These are phyloP conservation scores for Acropora yongei DNA, from an alignment of 64 coral and sea anemone species.

Conservation along the genomic window DNA sequence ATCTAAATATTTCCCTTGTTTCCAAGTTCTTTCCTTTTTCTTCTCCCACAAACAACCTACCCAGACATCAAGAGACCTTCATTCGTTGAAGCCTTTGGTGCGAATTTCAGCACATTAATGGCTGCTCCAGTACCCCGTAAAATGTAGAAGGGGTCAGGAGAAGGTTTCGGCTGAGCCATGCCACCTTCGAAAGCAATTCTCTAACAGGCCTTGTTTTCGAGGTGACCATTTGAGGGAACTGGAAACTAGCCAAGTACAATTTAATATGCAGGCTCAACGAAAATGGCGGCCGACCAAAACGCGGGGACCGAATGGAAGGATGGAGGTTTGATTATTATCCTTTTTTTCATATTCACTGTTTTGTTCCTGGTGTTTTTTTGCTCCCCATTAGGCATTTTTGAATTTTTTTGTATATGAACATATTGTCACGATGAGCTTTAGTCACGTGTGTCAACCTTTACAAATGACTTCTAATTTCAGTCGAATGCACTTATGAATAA, in stretches of 20 bases:
- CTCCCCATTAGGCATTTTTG: too few species aligned
- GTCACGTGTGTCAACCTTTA: too few species aligned
- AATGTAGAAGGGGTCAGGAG: constrained; percentile 76
- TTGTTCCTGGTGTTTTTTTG: too few species aligned
- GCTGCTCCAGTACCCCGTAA: constrained; percentile 53
- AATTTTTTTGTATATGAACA: too few species aligned
- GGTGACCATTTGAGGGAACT: background rate
- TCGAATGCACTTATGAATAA: background rate
- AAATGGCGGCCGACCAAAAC: too few species aligned
- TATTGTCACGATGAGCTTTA: too few species aligned
- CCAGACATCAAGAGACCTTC: constrained; percentile 58
- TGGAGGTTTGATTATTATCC: too few species aligned
- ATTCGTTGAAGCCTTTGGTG: constrained; percentile 11
- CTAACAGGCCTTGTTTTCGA: constrained; percentile 4
- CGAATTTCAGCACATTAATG: constrained; percentile 65
- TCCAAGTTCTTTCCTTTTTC: background rate
- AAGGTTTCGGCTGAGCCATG: background rate
- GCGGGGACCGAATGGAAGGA: too few species aligned
- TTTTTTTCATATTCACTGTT: too few species aligned
- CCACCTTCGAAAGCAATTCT: background rate
- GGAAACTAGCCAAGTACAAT: background rate
- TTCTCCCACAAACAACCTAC: background rate
- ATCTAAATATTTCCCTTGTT: background rate
- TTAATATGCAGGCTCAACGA: too few species aligned
- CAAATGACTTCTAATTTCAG: background rate